Conservation (phyloP, 2,888 invertebrate species). For the Macrosiphum euphorbiae region DNA sequence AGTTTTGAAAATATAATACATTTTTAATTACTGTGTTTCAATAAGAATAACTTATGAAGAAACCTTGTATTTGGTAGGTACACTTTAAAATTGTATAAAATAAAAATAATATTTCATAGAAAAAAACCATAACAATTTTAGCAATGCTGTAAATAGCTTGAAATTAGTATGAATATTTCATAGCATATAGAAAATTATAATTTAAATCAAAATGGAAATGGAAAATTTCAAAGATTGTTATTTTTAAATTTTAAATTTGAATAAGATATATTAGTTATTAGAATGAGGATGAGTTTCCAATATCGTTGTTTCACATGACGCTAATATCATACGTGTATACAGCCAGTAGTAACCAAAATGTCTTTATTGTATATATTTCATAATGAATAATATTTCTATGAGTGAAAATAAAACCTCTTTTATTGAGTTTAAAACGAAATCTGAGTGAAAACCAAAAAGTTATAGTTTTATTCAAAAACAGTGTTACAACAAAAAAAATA, state of each 20-base stretch:
- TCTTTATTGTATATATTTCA: neutral
- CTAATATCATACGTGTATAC: neutral
- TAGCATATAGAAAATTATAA: neutral
- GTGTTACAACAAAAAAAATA: neutral
- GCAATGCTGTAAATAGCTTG: neutral
- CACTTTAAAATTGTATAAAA: neutral
- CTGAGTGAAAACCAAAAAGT: neutral
- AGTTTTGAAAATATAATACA: neutral
- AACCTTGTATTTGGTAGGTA: neutral
- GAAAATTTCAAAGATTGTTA: neutral
- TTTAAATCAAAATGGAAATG: neutral
- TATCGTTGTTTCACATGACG: neutral
- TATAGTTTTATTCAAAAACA: neutral
- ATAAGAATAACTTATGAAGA: neutral
- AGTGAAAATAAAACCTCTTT: neutral
- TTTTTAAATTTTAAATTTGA: neutral
- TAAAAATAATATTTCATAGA: neutral
- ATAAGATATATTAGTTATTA: neutral
- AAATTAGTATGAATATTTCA: neutral
- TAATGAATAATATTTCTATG: neutral
- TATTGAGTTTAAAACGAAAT: neutral
- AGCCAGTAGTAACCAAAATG: neutral
- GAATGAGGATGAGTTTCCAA: neutral
- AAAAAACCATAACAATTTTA: neutral
- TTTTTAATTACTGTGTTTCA: neutral